Evolutionary conservation across 2,113 vertebrate genomes (phyloP).

Genomic region (Uria aalge): DNA sequence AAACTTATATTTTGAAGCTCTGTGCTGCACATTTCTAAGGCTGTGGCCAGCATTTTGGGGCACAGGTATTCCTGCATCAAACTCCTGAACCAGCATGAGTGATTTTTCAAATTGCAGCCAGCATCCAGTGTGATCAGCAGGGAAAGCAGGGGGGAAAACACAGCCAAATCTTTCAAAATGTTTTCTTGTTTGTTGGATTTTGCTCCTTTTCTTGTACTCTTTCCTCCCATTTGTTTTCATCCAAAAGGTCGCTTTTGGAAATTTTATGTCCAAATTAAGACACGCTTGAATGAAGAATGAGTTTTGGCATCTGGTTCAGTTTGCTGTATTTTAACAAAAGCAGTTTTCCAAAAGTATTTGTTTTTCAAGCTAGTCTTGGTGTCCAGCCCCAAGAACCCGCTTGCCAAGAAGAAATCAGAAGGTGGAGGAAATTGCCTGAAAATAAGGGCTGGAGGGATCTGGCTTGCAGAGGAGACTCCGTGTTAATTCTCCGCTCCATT

Average conservation of each 20-base stretch:
- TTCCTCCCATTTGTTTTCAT: not conserved
- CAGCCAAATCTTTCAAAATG: not conserved
- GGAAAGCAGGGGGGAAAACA: not conserved
- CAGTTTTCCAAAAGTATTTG: not conserved
- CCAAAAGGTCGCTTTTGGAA: not conserved
- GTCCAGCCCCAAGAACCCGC: not conserved
- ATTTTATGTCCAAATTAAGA: not conserved
- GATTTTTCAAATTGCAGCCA: not conserved
- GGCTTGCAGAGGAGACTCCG: not conserved
- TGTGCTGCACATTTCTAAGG: not conserved
- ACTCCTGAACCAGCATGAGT: not conserved
- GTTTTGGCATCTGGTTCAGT: not conserved
- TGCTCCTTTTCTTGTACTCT: not conserved
- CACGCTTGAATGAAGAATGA: fast-evolving
- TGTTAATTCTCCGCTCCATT: not conserved
- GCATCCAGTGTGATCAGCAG: not conserved
- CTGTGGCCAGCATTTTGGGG: not conserved
- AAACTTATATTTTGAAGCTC: not conserved
- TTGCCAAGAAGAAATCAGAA: not conserved
- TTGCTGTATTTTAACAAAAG: not conserved
- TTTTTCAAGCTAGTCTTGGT: not conserved
- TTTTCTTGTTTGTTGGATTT: not conserved
- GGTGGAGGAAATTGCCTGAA: not conserved
- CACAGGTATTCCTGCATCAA: not conserved
- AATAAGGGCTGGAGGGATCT: not conserved